These are phyloP conservation scores for Spondyliosoma cantharus DNA, from an alignment of 2,797 vertebrate genomes.

Conservation along the genomic window DNA sequence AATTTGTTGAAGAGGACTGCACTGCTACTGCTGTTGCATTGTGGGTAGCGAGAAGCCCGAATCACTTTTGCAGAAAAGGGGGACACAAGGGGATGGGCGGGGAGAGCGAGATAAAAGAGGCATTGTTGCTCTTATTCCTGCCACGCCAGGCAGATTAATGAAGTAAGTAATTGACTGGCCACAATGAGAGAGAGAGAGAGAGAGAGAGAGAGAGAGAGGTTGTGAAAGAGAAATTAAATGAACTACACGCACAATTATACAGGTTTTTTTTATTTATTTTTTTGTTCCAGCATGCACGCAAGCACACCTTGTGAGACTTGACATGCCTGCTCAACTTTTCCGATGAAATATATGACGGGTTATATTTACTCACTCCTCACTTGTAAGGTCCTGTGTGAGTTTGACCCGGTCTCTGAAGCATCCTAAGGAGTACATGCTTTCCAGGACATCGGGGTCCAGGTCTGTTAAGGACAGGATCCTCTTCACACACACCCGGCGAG, in stretches of 20 bases:
- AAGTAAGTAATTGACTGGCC: slow-evolving; percentile 37
- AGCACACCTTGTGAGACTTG: not conserved
- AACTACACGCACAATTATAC: not conserved
- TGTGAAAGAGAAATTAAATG: slow-evolving; percentile 2
- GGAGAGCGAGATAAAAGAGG: slow-evolving; percentile 20
- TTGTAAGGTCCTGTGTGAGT: slow-evolving; percentile 91
- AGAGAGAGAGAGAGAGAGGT: slow-evolving; percentile 9
- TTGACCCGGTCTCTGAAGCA: slow-evolving; percentile 92
- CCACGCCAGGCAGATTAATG: slow-evolving; percentile 49
- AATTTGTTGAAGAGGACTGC: not conserved
- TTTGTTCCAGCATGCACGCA: not conserved
- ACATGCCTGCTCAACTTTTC: not conserved
- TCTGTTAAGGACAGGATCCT: slow-evolving; percentile 90
- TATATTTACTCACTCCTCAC: slow-evolving; percentile 89
- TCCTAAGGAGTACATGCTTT: slow-evolving; percentile 93
- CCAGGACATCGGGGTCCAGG: slow-evolving; percentile 92
- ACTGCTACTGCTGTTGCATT: not conserved
- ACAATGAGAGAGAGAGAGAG: slow-evolving; percentile 16
- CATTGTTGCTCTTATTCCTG: slow-evolving; percentile 44
- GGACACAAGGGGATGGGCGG: not conserved
- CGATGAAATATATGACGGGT: slow-evolving; percentile 33
- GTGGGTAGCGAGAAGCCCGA: slow-evolving; percentile 21
- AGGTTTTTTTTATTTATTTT: not conserved
- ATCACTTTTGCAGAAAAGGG: not conserved
- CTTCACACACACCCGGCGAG: slow-evolving; percentile 89